A percentile compares a stretch with the other conserved stretches of the same genome.
These are phyloP conservation scores for Gephyroberyx darwinii DNA, from an alignment of 2,797 vertebrate species.

Conservation along the genomic window DNA sequence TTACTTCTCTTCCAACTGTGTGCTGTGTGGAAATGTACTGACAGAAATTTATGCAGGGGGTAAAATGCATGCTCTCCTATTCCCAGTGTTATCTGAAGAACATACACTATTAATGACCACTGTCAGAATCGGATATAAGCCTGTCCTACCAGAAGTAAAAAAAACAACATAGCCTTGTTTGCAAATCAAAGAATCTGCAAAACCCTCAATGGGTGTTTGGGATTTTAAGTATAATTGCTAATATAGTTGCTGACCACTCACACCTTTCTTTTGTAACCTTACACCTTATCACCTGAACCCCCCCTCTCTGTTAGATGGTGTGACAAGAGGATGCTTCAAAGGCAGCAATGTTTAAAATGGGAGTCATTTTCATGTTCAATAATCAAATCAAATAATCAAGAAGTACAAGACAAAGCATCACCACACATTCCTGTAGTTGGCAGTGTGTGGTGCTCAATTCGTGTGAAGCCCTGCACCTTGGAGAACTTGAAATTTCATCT, in stretches of 20 bases:
- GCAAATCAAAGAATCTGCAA: neutral
- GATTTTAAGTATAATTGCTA: too few relatives aligned
- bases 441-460: slow-evolving; percentile 50
- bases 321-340: too few relatives aligned
- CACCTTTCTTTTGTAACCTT: neutral
- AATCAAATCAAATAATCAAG: too few relatives aligned
- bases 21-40: slow-evolving; percentile 12
- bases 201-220: neutral
- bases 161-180: neutral
- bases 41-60: neutral
- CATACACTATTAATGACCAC: neutral
- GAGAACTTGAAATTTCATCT: slow-evolving; percentile 58
- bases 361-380: too few relatives aligned
- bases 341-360: too few relatives aligned
- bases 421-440: slow-evolving; percentile 40
- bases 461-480: slow-evolving; percentile 53
- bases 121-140: neutral
- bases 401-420: slow-evolving; percentile 57
- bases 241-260: neutral
- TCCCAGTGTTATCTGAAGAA: neutral
- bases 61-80: neutral
- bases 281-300: neutral
- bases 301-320: too few relatives aligned
- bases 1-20: slow-evolving; percentile 9
- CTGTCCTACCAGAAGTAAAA: neutral